Percentiles rank a stretch among this genome's conserved stretches.
These are phyloP conservation scores for Ormia ochracea DNA, from an alignment of 2,888 invertebrate genomes.

Conservation along the genomic window DNA sequence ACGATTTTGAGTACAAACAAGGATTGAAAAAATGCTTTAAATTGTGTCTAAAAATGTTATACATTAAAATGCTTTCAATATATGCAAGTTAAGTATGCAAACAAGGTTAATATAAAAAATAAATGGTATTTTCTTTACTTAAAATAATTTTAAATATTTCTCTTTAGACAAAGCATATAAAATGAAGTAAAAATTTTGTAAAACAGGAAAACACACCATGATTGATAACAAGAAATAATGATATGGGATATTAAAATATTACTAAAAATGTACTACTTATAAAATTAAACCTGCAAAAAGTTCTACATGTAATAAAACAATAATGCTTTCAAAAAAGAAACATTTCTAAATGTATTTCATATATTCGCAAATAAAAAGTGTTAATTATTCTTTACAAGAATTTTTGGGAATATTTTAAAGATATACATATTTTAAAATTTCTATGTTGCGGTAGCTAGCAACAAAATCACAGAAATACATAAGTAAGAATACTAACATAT, in stretches of 20 bases:
- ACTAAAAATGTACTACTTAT: slow-evolving; percentile 35
- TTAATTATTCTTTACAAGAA: slow-evolving; percentile 29
- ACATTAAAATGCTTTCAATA: too few relatives aligned
- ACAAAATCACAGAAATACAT: slow-evolving; percentile 49
- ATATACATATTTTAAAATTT: slow-evolving; percentile 44
- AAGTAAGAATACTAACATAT: slow-evolving; percentile 46
- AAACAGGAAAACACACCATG: background rate
- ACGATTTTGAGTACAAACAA: too few relatives aligned
- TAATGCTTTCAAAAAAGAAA: slow-evolving; percentile 15
- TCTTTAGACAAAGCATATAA: too few relatives aligned
- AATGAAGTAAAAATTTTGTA: too few relatives aligned
- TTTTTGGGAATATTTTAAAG: slow-evolving; percentile 24
- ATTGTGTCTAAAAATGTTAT: too few relatives aligned
- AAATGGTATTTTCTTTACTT: too few relatives aligned
- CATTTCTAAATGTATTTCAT: slow-evolving; percentile 29
- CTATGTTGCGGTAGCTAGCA: slow-evolving; percentile 35
- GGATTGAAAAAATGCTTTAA: too few relatives aligned
- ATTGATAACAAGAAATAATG: background rate
- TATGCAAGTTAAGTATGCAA: too few relatives aligned
- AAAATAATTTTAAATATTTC: too few relatives aligned
- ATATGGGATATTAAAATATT: slow-evolving; percentile 26
- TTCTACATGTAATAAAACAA: slow-evolving; percentile 36
- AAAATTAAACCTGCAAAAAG: slow-evolving; percentile 45
- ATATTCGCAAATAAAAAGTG: slow-evolving; percentile 41
- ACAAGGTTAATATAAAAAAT: too few relatives aligned